These are phyloP conservation scores for Lithophane ornitopus DNA, from an alignment of 2,888 invertebrate species.

Conservation along the genomic window DNA sequence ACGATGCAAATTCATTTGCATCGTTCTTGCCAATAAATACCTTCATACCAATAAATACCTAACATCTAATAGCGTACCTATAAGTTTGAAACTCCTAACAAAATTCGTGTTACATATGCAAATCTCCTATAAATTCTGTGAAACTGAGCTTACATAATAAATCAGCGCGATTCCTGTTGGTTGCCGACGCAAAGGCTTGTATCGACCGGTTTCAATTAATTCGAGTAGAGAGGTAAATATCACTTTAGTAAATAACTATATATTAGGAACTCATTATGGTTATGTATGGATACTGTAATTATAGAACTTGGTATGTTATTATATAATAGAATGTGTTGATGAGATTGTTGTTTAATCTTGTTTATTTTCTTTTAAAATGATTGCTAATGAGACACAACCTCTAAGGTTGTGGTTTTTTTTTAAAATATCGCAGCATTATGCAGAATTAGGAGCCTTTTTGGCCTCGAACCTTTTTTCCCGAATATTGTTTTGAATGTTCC, in stretches of 20 bases:
- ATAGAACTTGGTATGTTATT: background rate
- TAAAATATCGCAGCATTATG: background rate
- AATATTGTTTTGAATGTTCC: background rate
- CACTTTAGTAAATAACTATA: conserved; percentile 69
- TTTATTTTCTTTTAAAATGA: background rate
- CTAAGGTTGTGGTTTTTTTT: background rate
- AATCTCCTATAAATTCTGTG: conserved; percentile 69
- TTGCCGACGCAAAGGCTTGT: conserved; percentile 45
- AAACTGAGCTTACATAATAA: conserved; percentile 73
- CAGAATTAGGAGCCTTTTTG: background rate
- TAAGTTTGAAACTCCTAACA: conserved; percentile 54
- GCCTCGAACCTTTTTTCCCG: background rate
- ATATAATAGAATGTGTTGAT: conserved; percentile 1
- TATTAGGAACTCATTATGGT: conserved; percentile 62
- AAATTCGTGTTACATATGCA: conserved; percentile 71
- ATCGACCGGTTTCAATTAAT: conserved; percentile 72
- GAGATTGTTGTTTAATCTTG: conserved; percentile 1
- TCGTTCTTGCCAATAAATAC: conserved; percentile 4
- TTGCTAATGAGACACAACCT: background rate
- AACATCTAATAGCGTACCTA: conserved; percentile 4
- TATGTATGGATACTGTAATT: conserved; percentile 17
- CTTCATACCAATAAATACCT: background rate
- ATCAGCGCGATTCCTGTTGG: conserved; percentile 67
- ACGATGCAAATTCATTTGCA: background rate
- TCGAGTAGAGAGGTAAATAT: conserved; percentile 66